Evolutionary conservation across 2,797 vertebrate species (phyloP), one percentile per base, ranked within the genome.

Genomic region (Babyrousa celebensis): DNA sequence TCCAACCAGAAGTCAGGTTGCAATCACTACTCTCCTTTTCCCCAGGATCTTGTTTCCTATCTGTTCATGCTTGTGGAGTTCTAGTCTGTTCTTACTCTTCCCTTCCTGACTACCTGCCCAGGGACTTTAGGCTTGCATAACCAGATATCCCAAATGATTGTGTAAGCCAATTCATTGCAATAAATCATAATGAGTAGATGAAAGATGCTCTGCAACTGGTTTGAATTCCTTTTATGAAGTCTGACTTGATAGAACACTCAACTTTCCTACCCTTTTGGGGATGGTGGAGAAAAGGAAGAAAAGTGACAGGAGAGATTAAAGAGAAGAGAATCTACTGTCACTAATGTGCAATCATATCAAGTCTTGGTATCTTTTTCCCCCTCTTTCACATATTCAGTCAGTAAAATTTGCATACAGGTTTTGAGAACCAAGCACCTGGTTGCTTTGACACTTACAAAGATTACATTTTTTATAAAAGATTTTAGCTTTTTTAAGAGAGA

Each of bases 351-450:
- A 14, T 71, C 85, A 63, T 54, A 36, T 56, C 6, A 89, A 56
- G 6, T 65, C 9, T 91, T 72, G 27, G 3, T 43, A 54, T 56
- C 17, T 89, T 92, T 80, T 67, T 32, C 16, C 9, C 16, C 12
- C 2, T 27, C 3, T 70, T 89, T 93, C 43, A 86, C 16, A 62
- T 15, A 82, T 86, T 83, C 65, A 82, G 12, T 89, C 36, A 60
- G 54, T 71, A 78, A 82, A 96, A 71, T 91, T 75, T 96, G 15
- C 15, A 60, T 16, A 21, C 74, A 12, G 16, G 60, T 85, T 75
- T 95, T 96, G 79, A 29, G 71, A 95, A 48, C 2, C 40, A 89
- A 83, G 23, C 3, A 52, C 10, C 4, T 89, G 56, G 17, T 89
- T 91, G 4, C 62, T 91, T 72, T 89, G 54, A 83, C 21, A 82